Evolutionary conservation across 2,113 vertebrate genomes (phyloP).

Genomic region (Stegastes partitus): DNA sequence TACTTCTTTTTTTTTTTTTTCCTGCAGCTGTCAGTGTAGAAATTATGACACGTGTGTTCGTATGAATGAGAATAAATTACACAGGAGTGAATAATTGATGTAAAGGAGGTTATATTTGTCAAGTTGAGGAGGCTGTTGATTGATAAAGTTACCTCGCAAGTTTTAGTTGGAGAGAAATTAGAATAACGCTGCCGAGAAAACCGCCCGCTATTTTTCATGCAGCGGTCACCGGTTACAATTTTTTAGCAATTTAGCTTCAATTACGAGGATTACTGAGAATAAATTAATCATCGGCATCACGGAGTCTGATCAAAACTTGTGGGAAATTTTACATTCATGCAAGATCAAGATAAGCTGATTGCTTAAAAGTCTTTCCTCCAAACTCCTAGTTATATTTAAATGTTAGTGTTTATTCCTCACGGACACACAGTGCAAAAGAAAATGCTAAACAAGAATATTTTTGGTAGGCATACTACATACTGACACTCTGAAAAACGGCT

Average conservation of each 20-base stretch:
- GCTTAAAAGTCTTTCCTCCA: constrained; percentile 60
- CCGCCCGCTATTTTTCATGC: not conserved
- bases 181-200: constrained; percentile 14
- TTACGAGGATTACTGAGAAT: constrained; percentile 44
- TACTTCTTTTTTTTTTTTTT: constrained; percentile 50
- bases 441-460: constrained; percentile 85
- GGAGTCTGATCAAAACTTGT: constrained; percentile 67
- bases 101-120: constrained; percentile 29
- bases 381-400: constrained; percentile 79
- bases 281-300: constrained; percentile 57
- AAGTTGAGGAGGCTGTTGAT: constrained; percentile 43
- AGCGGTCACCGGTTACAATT: constrained; percentile 25
- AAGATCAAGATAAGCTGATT: constrained; percentile 72
- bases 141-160: constrained; percentile 55
- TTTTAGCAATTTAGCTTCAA: constrained; percentile 26
- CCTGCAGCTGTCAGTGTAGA: constrained; percentile 35
- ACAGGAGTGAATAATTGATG: constrained; percentile 66
- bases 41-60: constrained; percentile 39
- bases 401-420: constrained; percentile 82
- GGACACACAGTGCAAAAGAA: constrained; percentile 74
- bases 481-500: constrained; percentile 86
- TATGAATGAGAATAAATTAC: constrained; percentile 62
- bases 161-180: constrained; percentile 34
- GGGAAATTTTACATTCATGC: constrained; percentile 59
- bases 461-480: constrained; percentile 84